Evolutionary conservation across 2,113 vertebrate species (phyloP).

Genomic region (Egretta garzetta): DNA sequence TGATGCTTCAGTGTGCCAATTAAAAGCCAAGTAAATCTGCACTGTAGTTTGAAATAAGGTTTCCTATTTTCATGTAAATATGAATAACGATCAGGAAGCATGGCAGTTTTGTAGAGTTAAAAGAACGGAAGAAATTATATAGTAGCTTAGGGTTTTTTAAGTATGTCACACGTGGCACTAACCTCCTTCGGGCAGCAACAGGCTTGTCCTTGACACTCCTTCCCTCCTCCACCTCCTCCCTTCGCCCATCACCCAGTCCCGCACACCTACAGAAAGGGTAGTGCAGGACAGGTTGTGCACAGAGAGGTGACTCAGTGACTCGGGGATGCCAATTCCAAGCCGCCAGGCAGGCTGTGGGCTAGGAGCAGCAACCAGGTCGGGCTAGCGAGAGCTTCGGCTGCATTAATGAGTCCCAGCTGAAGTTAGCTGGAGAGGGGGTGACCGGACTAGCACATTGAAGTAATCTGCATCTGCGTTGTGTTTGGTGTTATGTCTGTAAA

Average conservation of each 20-base stretch:
- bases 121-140: background rate
- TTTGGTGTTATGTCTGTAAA: background rate
- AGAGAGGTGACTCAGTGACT: background rate
- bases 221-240: background rate
- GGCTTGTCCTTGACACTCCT: background rate
- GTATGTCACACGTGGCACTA: background rate
- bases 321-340: fast-evolving
- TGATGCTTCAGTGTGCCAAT: background rate
- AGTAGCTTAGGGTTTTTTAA: background rate
- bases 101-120: background rate
- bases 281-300: fast-evolving
- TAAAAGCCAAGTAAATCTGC: background rate
- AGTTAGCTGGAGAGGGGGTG: background rate
- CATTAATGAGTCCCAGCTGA: background rate
- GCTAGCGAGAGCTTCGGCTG: background rate
- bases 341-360: background rate
- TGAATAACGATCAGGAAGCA: background rate
- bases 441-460: fast-evolving
- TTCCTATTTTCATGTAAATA: background rate
- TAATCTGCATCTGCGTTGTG: background rate
- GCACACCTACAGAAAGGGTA: background rate
- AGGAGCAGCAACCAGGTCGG: background rate
- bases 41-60: background rate
- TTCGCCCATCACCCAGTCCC: background rate
- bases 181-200: background rate